These are phyloP conservation scores for Nothocercus nigrocapillus DNA, from an alignment of 2,113 vertebrate genomes.

Conservation along the genomic window DNA sequence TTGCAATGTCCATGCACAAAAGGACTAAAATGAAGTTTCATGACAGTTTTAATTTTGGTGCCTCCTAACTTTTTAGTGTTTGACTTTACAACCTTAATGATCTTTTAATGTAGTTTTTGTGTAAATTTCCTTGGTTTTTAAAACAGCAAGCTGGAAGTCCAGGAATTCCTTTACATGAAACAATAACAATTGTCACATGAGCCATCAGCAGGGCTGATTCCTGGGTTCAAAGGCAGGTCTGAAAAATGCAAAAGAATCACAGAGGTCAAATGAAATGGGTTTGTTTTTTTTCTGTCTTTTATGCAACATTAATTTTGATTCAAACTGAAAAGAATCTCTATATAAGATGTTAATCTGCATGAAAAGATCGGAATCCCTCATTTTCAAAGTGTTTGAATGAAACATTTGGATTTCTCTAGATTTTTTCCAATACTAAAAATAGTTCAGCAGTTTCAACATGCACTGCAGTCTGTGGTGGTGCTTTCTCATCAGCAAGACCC, in stretches of 20 bases:
- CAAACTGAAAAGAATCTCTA: neutral
- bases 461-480: accelerated
- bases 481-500: neutral
- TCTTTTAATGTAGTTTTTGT: neutral
- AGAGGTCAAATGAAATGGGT: neutral
- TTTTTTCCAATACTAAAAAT: neutral
- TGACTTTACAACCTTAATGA: neutral
- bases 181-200: neutral
- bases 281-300: neutral
- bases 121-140: neutral
- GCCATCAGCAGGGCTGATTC: neutral
- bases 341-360: neutral
- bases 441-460: neutral
- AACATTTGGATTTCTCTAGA: neutral
- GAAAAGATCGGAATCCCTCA: neutral
- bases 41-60: neutral
- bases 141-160: neutral
- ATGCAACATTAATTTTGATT: neutral
- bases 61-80: neutral
- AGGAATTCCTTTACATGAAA: neutral
- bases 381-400: neutral
- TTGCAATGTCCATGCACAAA: neutral
- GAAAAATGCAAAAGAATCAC: neutral
- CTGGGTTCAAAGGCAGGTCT: neutral
- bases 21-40: neutral